phyloP scores from a whole-genome alignment of 2,113 vertebrate species.

The Zosterops borbonicus region DNA sequence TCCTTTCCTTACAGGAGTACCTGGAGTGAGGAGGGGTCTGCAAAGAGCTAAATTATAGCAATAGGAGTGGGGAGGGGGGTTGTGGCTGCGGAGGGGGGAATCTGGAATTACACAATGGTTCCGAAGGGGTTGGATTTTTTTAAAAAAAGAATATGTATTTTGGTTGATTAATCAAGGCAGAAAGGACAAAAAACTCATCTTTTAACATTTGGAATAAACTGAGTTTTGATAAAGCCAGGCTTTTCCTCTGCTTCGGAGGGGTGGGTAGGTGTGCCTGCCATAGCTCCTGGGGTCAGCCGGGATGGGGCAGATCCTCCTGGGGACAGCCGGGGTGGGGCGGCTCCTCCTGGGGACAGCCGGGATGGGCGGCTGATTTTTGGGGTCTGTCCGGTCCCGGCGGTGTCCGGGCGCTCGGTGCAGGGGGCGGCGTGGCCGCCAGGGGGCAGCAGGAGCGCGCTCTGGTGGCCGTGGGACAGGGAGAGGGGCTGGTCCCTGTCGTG shows the following conservation, averaged over 20 bases:
- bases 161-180: conserved; percentile 41
- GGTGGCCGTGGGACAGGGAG: neutral
- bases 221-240: conserved; percentile 42
- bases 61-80: neutral
- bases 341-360: too few species aligned
- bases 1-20: neutral
- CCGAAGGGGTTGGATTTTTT: neutral
- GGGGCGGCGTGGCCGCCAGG: neutral
- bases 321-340: too few species aligned
- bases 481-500: accelerated
- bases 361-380: accelerated
- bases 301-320: too few species aligned
- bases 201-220: conserved; percentile 79
- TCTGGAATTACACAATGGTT: neutral
- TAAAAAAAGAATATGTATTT: conserved; percentile 62
- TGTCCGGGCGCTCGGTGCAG: neutral
- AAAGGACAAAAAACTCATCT: conserved; percentile 29
- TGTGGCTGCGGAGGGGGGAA: neutral
- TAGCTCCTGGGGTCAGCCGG: too few species aligned
- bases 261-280: neutral
- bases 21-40: neutral
- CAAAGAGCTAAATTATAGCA: neutral
- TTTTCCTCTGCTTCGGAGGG: neutral
- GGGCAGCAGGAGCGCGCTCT: neutral
- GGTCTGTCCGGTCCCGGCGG: accelerated